Evolutionary conservation across 2,888 invertebrate species (phyloP), one percentile per base, ranked within the genome.

Genomic region (Electrophaes corylata): DNA sequence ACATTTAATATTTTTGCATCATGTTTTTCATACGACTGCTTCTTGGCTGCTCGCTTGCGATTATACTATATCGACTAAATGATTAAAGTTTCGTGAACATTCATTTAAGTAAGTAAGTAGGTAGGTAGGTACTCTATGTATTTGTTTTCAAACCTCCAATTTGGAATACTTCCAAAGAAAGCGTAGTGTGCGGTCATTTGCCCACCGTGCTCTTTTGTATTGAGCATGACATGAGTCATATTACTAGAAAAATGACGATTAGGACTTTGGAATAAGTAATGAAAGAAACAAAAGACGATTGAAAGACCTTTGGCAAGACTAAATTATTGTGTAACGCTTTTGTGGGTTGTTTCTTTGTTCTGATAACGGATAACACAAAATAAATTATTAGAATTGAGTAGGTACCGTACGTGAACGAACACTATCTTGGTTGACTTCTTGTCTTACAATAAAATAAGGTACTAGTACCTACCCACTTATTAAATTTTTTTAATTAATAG

Each of bases 111-210:
- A 5, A 5, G 3, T 4, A 3, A n/a, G n/a, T n/a, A n/a, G n/a
- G n/a, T n/a, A n/a, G n/a, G n/a, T n/a, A n/a, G n/a, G n/a, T n/a
- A n/a, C 8, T 29, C 12, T 12, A 14, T 16, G 8, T 37, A 37
- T 37, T 40, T 51, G 60, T 65, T 70, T 63, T 64, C 64, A 67
- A 67, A 68, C 52, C 62, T 62, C 62, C 57, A 61, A 67, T 65
- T 85, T 86, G 86, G 86, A 84, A 65, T 57, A 58, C 71, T 76
- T 83, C 83, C 86, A 86, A 83, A 71, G 75, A 75, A 76, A 75
- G 71, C 77, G 63, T 66, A 48, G 75, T 78, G 84, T 83, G 83
- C 79, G 83, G 77, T 75, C 80, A 72, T 70, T 70, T 71, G 74
- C 73, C 74, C 68, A 67, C 60, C 62, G 62, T 72, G 70, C 62